Evolutionary conservation across 2,888 invertebrate species (phyloP).

Genomic region (Atethmia centrago): DNA sequence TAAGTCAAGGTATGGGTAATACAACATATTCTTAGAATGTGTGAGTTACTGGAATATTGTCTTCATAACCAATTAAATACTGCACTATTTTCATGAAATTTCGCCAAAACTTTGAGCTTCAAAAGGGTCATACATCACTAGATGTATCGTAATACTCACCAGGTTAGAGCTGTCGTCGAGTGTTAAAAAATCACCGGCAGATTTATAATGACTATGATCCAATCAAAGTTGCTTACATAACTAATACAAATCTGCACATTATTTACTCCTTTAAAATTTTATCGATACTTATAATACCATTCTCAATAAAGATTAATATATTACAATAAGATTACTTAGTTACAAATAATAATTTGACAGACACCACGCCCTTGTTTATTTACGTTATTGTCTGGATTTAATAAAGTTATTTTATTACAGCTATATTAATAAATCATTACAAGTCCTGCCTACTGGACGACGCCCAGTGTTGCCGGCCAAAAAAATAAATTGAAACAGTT

Average conservation of each 20-base stretch:
- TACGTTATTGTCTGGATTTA: conserved; percentile 28
- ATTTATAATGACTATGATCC: conserved; percentile 3
- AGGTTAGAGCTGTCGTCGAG: not conserved
- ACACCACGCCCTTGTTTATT: conserved; percentile 44
- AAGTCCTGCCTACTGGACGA: not conserved
- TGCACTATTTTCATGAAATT: not conserved
- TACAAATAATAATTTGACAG: conserved; percentile 37
- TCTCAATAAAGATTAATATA: conserved; percentile 42
- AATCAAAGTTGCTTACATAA: conserved; percentile 14
- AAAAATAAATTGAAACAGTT: conserved; percentile 40
- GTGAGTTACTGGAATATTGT: not conserved
- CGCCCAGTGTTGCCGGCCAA: conserved; percentile 2
- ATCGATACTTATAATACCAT: conserved; percentile 27
- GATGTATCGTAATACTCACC: not conserved
- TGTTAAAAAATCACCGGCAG: not conserved
- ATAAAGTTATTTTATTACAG: conserved; percentile 42
- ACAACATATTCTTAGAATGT: too few relatives aligned
- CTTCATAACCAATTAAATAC: too few relatives aligned
- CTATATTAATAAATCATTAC: conserved; percentile 49
- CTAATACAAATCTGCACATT: not conserved
- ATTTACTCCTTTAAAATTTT: conserved; percentile 24
- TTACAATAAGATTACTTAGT: conserved; percentile 1
- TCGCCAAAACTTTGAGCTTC: not conserved
- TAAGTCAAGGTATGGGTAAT: not conserved
- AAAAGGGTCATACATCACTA: not conserved